Evolutionary conservation across 2,113 vertebrate species (phyloP).

Genomic region (Bothrops jararaca): DNA sequence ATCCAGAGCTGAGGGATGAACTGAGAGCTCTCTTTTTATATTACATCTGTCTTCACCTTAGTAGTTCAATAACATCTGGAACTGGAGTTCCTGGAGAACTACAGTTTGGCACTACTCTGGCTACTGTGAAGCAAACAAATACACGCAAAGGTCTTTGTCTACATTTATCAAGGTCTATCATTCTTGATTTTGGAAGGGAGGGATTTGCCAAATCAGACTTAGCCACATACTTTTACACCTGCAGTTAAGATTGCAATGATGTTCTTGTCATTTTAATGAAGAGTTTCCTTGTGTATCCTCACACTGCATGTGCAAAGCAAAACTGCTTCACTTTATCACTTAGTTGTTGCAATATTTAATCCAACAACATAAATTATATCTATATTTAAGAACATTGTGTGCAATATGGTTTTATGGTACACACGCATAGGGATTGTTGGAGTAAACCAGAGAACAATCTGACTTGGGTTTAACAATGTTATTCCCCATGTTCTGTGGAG

Average conservation of each 20-base stretch:
- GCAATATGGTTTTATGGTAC: conserved; percentile 76
- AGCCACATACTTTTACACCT: conserved; percentile 67
- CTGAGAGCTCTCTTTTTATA: conserved; percentile 16
- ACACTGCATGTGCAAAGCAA: conserved; percentile 78
- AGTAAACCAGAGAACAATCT: conserved; percentile 66
- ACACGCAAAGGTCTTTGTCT: conserved; percentile 70
- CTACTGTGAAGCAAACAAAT: conserved; percentile 77
- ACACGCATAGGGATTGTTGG: conserved; percentile 63
- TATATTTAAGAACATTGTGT: conserved; percentile 75
- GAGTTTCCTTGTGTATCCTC: conserved; percentile 70
- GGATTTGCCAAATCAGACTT: conserved; percentile 74
- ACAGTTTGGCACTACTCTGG: conserved; percentile 77
- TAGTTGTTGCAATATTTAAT: conserved; percentile 75
- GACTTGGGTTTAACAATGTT: conserved; percentile 68
- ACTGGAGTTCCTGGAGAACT: conserved; percentile 75
- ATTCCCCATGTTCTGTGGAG: conserved; percentile 67
- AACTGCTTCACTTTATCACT: conserved; percentile 69
- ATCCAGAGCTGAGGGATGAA: background rate
- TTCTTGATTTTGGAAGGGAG: conserved; percentile 60
- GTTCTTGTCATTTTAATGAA: conserved; percentile 69
- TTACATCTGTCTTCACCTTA: conserved; percentile 40
- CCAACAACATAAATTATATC: conserved; percentile 74
- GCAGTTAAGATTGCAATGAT: conserved; percentile 67
- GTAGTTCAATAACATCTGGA: conserved; percentile 72
- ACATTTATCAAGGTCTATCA: conserved; percentile 68